Evolutionary conservation across 2,888 invertebrate genomes (phyloP).

Genomic region (Apamea epomidion): DNA sequence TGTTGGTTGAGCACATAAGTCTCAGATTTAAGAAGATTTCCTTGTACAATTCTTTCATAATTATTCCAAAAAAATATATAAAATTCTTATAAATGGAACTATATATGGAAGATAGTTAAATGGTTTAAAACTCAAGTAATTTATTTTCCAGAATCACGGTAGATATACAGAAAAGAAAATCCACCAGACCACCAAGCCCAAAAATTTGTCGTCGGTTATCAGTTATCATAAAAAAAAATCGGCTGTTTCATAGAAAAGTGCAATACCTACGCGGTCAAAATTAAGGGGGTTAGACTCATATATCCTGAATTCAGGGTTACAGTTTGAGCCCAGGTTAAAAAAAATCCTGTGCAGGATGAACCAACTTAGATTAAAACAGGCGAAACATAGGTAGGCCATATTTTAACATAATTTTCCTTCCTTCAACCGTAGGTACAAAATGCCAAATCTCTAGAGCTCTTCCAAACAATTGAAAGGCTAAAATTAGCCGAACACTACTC

Average conservation of each 20-base stretch:
- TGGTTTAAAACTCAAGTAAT: background rate
- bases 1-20: background rate
- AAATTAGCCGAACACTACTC: slow-evolving; percentile 17
- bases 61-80: slow-evolving; percentile 13
- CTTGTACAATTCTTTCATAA: background rate
- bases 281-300: too few relatives aligned
- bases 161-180: background rate
- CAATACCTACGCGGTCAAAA: too few relatives aligned
- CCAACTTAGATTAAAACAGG: background rate
- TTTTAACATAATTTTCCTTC: background rate
- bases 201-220: too few relatives aligned
- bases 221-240: too few relatives aligned
- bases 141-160: background rate
- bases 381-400: background rate
- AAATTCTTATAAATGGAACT: background rate
- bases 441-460: background rate
- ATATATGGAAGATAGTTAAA: background rate
- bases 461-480: background rate
- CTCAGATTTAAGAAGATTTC: background rate
- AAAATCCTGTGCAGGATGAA: background rate
- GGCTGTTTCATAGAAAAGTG: too few relatives aligned
- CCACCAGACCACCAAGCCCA: too few relatives aligned
- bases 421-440: background rate
- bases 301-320: too few relatives aligned
- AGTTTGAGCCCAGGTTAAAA: too few relatives aligned